Base-by-base conservation (phyloP, 2,888 invertebrate genomes). In the Drosophila mettleri region DNA sequence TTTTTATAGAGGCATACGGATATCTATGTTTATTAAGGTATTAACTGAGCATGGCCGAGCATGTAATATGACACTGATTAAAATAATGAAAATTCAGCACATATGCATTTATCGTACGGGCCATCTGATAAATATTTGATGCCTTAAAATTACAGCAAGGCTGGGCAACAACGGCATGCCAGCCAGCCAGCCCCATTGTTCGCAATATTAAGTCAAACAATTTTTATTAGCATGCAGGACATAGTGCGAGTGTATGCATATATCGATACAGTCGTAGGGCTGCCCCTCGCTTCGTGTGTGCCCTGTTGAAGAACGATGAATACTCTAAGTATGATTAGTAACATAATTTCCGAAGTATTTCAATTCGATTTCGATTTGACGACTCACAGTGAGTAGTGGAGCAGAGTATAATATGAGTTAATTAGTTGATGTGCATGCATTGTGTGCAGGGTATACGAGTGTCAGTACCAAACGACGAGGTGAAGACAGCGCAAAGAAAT, bases 41-140 rank as follows among this genome's bases (percentile, higher is more conserved):
- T 66, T 67, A 57, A 59, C 39, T 16, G 41, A 43, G 62, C 38
- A 39, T 48, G 45, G 54, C 20, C 33, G 24, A 31, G 27, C 49
- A 51, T 62, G 77, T 67, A 60, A 71, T 77, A 38, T 53, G 52
- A 22, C 33, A 57, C 73, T 60, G 74, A 74, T 74, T 73, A 74
- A 77, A 72, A 74, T 73, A 73, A 62, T 77, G 74, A 53, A 74
- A 68, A 49, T 63, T 74, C 78, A 77, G 74, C 78, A 74, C 49
- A 77, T 64, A 49, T 66, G 38, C 33, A 61, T 59, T 62, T 77
- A 54, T 54, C 39, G 38, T 20, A 33, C 31, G 48, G 38, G 57
- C 46, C 63, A 74, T 74, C 78, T 45, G 78, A 74, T 77, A 67
- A 78, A 72, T 68, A 68, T 77, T 74, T 63, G 24, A 68, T 77